A percentile compares a stretch with the other conserved stretches of the same genome.
These are phyloP conservation scores for Meteorus sp. DNA, from an alignment of 1,140 invertebrate species.

Conservation along the genomic window DNA sequence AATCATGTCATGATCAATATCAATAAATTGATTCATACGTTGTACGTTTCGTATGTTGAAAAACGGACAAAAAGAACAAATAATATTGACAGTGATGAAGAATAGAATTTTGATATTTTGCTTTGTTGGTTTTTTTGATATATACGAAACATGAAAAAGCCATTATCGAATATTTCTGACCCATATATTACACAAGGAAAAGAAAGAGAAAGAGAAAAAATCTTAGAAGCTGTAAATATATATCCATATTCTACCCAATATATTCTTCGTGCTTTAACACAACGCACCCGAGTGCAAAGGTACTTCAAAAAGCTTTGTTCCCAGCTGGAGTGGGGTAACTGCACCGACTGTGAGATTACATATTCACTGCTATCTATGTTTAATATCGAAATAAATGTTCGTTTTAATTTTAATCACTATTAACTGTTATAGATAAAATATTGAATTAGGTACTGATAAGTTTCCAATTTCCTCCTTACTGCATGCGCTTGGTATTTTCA, in stretches of 20 bases:
- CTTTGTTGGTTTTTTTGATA: background rate
- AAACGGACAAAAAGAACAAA: no score
- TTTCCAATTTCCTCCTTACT: conserved; percentile 16
- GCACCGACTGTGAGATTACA: conserved; percentile 51
- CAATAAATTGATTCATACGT: no score
- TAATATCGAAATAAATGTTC: no score
- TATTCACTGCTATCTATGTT: conserved; percentile 40
- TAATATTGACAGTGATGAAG: conserved; percentile 1
- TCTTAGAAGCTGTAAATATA: conserved; percentile 41
- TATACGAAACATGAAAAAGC: background rate
- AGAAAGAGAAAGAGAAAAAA: conserved; percentile 9
- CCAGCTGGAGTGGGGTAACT: conserved; percentile 54
- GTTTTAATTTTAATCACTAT: no score
- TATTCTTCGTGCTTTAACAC: conserved; percentile 43
- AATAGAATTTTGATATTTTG: background rate
- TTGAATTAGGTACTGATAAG: conserved; percentile 18
- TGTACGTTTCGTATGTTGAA: no score
- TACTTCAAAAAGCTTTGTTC: conserved; percentile 53
- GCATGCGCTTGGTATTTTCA: conserved; percentile 25
- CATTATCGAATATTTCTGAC: conserved; percentile 12
- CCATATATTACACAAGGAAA: conserved; percentile 7
- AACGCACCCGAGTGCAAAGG: conserved; percentile 47
- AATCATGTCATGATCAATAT: no score
- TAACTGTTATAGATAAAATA: conserved; percentile 31
- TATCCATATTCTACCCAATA: no score